These are phyloP conservation scores for Meda fulgida DNA, from an alignment of 2,797 vertebrate genomes.

Conservation along the genomic window DNA sequence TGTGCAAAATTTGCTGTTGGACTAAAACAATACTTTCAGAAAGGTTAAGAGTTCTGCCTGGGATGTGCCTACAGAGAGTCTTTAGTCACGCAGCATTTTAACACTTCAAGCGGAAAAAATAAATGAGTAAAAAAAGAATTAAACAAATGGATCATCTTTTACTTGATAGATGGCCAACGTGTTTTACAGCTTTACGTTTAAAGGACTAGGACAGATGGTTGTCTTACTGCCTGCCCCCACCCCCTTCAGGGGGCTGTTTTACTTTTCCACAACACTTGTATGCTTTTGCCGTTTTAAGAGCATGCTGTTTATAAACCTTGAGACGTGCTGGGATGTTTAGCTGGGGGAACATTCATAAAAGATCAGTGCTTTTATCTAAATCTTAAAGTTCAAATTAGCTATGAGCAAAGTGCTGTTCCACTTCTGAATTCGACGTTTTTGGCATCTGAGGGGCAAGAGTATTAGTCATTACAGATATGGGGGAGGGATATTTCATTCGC, in stretches of 20 bases:
- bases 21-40: slow-evolving; percentile 12
- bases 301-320: slow-evolving; percentile 35
- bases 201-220: slow-evolving; percentile 37
- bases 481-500: slow-evolving; percentile 22
- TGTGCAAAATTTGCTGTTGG: background rate
- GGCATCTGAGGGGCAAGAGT: slow-evolving; percentile 10
- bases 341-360: slow-evolving; percentile 51
- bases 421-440: slow-evolving; percentile 18
- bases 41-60: slow-evolving; percentile 32
- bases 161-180: slow-evolving; percentile 51
- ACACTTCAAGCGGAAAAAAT: background rate
- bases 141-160: slow-evolving; percentile 31
- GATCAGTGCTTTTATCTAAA: slow-evolving; percentile 38
- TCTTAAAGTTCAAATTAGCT: slow-evolving; percentile 46
- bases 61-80: background rate
- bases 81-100: slow-evolving; percentile 22
- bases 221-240: slow-evolving; percentile 30
- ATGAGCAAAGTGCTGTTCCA: slow-evolving; percentile 34
- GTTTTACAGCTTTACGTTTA: slow-evolving; percentile 39
- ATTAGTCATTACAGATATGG: slow-evolving; percentile 37
- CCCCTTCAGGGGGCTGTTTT: slow-evolving; percentile 25
- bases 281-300: slow-evolving; percentile 44
- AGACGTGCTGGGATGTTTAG: slow-evolving; percentile 43
- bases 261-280: slow-evolving; percentile 18
- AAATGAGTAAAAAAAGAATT: background rate